Evolutionary conservation across 2,888 invertebrate species (phyloP), one percentile per base, ranked within the genome.

Genomic region (Lasioglossum leucozonium): DNA sequence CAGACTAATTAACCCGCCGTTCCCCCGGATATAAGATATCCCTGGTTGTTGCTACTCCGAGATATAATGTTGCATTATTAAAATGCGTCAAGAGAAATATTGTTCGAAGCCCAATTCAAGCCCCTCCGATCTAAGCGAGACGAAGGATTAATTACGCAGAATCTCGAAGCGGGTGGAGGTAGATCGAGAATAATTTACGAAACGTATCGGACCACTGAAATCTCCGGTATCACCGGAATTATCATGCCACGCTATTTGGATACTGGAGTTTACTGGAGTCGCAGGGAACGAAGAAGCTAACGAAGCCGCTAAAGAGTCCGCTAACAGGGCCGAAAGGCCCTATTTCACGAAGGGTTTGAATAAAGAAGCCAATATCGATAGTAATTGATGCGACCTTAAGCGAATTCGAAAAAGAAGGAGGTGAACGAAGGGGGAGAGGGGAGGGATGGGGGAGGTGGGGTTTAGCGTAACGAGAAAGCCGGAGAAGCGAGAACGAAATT

Each of bases 1-100:
- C 74, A 62, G n/a, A 44, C 74, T 85, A 86, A 86, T 86, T 85
- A 85, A 86, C 81, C 79, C 79, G 67, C 51, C 72, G 77, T 78
- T 67, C 40, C 72, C 37, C 83, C 4, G 26, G 51, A n/a, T 71
- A n/a, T 71, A 10, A 6, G 22, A 51, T 22, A 3, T 51, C 51
- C 10, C 51, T n/a, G n/a, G 22, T n/a, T 51, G 8, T n/a, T n/a
- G 22, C 51, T 10, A 22, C 8, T 47, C 2, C 47, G 2, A 8
- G n/a, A 51, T n/a, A 51, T n/a, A n/a, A n/a, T 10, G 51, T n/a
- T 22, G 22, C 47, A 51, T 51, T n/a, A 51, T 51, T 51, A 10
- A 51, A 22, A 6, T 18, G 18, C 47, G 47, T n/a, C n/a, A n/a
- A n/a, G n/a, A n/a, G n/a, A n/a, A n/a, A 30, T 26, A 62, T 62